Evolutionary conservation across 2,888 invertebrate species (phyloP), one percentile per base, ranked within the genome.

Genomic region (Leuctra nigra): DNA sequence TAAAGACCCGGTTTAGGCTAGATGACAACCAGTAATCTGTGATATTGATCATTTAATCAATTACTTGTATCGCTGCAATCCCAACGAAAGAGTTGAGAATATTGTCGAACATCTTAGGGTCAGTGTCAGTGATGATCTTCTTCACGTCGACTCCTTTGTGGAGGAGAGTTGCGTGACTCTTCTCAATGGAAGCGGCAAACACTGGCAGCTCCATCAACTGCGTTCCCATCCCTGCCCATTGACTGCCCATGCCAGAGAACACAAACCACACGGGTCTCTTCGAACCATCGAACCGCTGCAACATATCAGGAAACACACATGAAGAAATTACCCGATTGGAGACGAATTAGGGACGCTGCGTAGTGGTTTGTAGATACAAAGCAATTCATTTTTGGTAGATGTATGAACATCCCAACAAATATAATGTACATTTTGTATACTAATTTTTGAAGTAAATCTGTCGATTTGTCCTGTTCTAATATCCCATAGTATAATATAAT

Each of bases 211-310:
- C 69, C 79, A 90, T 78, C 61, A 90, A 72, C 47, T 80, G 77
- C 16, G 75, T 73, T 1, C 82, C 84, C 87, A 83, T 83, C 46
- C 81, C 81, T 54, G 75, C 70, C 86, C 86, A 87, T 68, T 87
- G 86, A 18, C 81, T 80, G 4, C 86, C 87, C 86, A 87, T 87
- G 33, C 87, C 87, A 58, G 85, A 81, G 72, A 83, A 86, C 18
- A 86, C 76, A 67, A 79, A 86, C 83, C 85, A 87, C 24, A 75
- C 66, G 48, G 82, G 82, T 4, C 75, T 67, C 53, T 62, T 61
- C 13, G 55, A 56, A 14, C 61, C 62, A 18, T 55, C 55, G 38
- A 33, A 61, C 25, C 53, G 55, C 61, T 61, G 41, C 2, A 56
- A 44, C 24, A n/a, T 29, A 33, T n/a, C 9, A 29, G 29, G 29